A percentile compares a stretch with the other conserved stretches of the same genome.
These are phyloP conservation scores for Falco punctatus DNA, from an alignment of 2,113 vertebrate species.

Conservation along the genomic window DNA sequence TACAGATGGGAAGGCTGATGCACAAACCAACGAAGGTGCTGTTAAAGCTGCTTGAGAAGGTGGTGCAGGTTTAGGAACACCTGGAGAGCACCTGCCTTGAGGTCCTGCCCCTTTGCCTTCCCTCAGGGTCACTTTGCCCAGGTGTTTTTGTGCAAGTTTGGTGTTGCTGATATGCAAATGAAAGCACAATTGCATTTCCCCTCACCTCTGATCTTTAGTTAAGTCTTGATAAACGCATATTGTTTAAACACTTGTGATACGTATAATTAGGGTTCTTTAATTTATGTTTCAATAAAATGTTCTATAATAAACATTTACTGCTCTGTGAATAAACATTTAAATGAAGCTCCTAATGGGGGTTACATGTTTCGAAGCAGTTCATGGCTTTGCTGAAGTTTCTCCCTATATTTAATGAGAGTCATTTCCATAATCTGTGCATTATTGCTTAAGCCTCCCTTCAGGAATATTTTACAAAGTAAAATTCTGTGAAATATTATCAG, in stretches of 20 bases:
- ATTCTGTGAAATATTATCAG: conserved; percentile 77
- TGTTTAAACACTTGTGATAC: conserved; percentile 72
- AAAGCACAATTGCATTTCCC: conserved; percentile 38
- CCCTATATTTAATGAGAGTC: conserved; percentile 83
- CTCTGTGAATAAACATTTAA: conserved; percentile 83
- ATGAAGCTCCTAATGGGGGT: conserved; percentile 84
- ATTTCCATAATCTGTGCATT: conserved; percentile 93
- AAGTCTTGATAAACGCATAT: conserved; percentile 70
- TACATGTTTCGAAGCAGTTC: conserved; percentile 80
- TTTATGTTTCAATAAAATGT: conserved; percentile 82
- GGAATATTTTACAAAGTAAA: conserved; percentile 83
- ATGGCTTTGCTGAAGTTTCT: conserved; percentile 76
- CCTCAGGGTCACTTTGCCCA: neutral
- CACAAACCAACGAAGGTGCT: neutral
- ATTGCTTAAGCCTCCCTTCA: conserved; percentile 85
- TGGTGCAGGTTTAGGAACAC: neutral
- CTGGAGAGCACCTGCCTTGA: neutral
- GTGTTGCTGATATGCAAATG: conserved; percentile 40
- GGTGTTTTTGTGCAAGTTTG: neutral
- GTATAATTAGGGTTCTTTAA: conserved; percentile 80
- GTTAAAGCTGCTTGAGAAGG: neutral
- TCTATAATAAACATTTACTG: conserved; percentile 80
- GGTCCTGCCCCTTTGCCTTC: neutral
- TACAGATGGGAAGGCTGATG: neutral
- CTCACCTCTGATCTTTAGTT: conserved; percentile 69